Base-by-base conservation (phyloP, 1,140 invertebrate species). In the Macrostomum lignano region DNA sequence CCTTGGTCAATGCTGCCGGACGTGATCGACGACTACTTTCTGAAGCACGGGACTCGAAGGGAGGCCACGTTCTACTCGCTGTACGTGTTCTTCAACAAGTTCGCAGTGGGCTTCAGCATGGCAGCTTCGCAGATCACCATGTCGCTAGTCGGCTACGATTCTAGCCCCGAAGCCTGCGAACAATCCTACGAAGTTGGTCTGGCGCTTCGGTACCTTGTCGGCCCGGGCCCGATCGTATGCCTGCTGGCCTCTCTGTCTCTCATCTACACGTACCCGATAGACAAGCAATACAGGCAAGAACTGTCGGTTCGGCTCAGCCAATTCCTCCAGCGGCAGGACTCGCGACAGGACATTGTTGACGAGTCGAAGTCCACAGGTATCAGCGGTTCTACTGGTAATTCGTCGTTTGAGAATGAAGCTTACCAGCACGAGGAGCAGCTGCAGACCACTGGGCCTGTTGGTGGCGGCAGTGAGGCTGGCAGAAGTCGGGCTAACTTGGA, bases 11-110 rank as follows among this genome's bases (percentile, higher is more conserved):
- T 54, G 41, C 28, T 54, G 13, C 49, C 51, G 23, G 51, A 54
- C 34, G 46, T 52, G n/a, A 34, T 54, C n/a, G 51, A 52, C 36
- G 40, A 49, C 22, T 54, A 48, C 32, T 45, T 48, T 43, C 23
- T 54, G 33, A 41, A 47, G 29, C 45, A 39, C 17, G 45, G 44
- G 15, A 40, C 40, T 20, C 34, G 51, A 24, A 48, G 49, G 36
- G 51, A 54, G 22, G 42, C 49, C 23, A 44, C 51, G 9, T 54
- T 54, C 36, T 54, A 54, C 33, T 51, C 51, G 4, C 51, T 51
- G 31, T 54, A 51, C 34, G 51, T 54, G 2, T 54, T 54, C 37
- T 51, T 50, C 36, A 51, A 44, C 36, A 54, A 54, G 37, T 36
- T 52, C 17, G 39, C 51, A 7, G 33, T 40, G 10, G 51, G 51